Evolutionary conservation across 2,888 invertebrate species (phyloP).

Genomic region (Chironomus tentans): DNA sequence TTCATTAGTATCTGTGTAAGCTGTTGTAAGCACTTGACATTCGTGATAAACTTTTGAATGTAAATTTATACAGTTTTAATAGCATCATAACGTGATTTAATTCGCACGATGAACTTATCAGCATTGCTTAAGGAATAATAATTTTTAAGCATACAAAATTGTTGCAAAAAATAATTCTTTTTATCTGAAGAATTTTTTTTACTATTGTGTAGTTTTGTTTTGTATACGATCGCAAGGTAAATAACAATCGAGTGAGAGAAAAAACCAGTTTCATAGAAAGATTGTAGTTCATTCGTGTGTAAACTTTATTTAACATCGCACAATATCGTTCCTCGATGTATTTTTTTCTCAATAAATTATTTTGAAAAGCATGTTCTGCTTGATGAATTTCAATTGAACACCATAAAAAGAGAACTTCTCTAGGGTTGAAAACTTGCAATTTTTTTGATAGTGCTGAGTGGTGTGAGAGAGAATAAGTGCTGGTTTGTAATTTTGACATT

Average conservation of each 20-base stretch:
- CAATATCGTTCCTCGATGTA: not conserved
- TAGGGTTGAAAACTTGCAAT: not conserved
- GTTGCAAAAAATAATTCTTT: not conserved
- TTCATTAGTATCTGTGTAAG: too few species aligned
- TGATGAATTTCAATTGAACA: constrained; percentile 5
- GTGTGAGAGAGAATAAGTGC: too few species aligned
- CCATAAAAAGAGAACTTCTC: not conserved
- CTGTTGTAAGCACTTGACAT: too few species aligned
- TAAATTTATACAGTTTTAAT: too few species aligned
- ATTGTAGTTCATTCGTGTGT: not conserved
- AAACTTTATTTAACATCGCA: not conserved
- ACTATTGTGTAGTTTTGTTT: not conserved
- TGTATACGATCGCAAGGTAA: not conserved
- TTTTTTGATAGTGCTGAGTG: not conserved
- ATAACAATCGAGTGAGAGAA: not conserved
- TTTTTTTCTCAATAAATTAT: not conserved
- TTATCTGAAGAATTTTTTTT: not conserved
- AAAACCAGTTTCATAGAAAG: constrained; percentile 5
- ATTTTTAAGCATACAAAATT: too few species aligned
- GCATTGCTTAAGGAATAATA: too few species aligned
- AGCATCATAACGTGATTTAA: too few species aligned
- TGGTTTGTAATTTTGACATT: too few species aligned
- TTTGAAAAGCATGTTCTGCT: constrained; percentile 2
- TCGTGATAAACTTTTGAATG: too few species aligned
- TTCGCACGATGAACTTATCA: too few species aligned